Evolutionary conservation across 2,797 vertebrate species (phyloP), one percentile per base, ranked within the genome.

Genomic region (Epinephelus malabaricus): DNA sequence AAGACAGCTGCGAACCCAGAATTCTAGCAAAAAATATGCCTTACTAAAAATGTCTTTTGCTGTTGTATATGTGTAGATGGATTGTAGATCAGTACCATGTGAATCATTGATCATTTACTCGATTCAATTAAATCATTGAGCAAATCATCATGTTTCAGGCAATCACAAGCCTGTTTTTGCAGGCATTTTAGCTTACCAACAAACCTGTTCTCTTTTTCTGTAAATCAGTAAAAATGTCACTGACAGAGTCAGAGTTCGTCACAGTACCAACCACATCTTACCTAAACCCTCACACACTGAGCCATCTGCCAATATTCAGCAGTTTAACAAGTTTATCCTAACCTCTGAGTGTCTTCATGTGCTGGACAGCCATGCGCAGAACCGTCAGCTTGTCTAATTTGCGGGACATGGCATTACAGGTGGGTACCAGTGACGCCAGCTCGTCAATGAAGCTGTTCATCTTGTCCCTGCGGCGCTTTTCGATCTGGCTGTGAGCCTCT

Each of bases 391-490:
- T 99, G 90, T 99, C 98, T 77, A 99, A 91, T 83, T 99, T 99
- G 76, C 98, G 96, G 65, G 98, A 99, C 98, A 99, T 99, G 18
- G 98, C 98, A 0, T 97, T 99, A 82, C 98, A 99, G 0, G 98
- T 99, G 56, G 98, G 98, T 56, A 99, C 97, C 88, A 99, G 89
- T 1, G 98, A 98, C 0, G 98, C 98, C 91, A 99, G 92, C 82
- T 99, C 98, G 2, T 99, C 98, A 21, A 99, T 99, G 88, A 99
- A 99, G 83, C 98, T 99, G 95, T 99, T 99, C 98, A 99, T 99
- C 91, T 99, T 99, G 91, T 99, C 98, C 88, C 98, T 90, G 12
- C 97, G 96, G 14, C 98, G 92, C 92, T 99, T 99, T 92, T 99
- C 98, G 2, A 98, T 99, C 92, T 99, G 98, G 88, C 98, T 99